Percentiles rank a stretch among this genome's conserved stretches.
These are phyloP conservation scores for Eretmochelys imbricata DNA, from an alignment of 2,113 vertebrate genomes.

Conservation along the genomic window DNA sequence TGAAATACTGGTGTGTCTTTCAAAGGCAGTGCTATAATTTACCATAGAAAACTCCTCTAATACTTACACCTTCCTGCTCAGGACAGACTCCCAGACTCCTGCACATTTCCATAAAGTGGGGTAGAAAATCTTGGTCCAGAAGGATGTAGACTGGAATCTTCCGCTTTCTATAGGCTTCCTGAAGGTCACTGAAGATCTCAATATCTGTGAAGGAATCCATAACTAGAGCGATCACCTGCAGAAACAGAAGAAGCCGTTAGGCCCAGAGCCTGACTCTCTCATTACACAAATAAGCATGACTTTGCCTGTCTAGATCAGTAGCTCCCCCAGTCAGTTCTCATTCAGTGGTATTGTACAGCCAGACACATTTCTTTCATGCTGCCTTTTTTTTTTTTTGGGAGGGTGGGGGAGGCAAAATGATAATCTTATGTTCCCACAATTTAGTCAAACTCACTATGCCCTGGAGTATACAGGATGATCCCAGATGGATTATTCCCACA, in stretches of 20 bases:
- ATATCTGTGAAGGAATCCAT: constrained; percentile 96
- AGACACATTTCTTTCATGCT: background rate
- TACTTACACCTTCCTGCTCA: constrained; percentile 89
- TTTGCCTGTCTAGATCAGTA: background rate
- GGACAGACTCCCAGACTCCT: constrained; percentile 83
- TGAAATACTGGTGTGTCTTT: background rate
- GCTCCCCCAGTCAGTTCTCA: background rate
- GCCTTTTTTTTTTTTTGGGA: background rate
- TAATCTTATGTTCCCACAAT: background rate
- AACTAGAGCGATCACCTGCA: constrained; percentile 95
- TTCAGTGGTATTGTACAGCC: background rate
- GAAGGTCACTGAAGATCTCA: constrained; percentile 94
- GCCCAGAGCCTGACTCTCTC: background rate
- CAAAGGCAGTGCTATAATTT: background rate
- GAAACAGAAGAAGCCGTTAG: background rate
- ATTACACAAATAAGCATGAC: background rate
- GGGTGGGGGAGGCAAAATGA: background rate
- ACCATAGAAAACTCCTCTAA: accelerated
- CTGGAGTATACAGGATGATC: background rate
- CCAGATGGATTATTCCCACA: background rate
- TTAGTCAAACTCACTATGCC: background rate
- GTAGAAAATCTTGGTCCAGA: constrained; percentile 86
- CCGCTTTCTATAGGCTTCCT: constrained; percentile 85
- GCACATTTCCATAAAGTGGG: constrained; percentile 94
- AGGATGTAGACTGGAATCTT: constrained; percentile 93